Conservation (phyloP, 2,888 invertebrate genomes). For the Frankliniella intonsa region DNA sequence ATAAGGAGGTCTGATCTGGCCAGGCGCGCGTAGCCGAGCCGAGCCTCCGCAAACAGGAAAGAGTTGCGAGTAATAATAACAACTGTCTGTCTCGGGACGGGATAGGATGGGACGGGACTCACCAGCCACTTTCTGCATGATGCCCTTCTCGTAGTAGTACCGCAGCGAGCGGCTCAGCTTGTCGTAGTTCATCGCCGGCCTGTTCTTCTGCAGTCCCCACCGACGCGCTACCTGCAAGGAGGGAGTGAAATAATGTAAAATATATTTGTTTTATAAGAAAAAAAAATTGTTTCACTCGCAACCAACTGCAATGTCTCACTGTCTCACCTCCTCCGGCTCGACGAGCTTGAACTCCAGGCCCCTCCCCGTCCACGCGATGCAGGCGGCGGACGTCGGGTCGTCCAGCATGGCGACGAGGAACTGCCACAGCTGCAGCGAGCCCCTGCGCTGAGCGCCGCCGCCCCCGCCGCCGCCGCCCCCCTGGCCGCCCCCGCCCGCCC, state of each 20-base stretch:
- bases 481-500: not conserved
- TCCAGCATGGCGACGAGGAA: conserved; percentile 80
- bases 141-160: conserved; percentile 98
- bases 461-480: not conserved
- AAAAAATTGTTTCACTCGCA: too few species aligned
- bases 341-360: conserved; percentile 94
- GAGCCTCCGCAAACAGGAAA: too few species aligned
- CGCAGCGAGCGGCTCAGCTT: conserved; percentile 87
- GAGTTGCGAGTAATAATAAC: too few species aligned
- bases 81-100: not conserved
- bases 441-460: conserved; percentile 56
- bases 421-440: conserved; percentile 90
- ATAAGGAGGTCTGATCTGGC: too few species aligned
- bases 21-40: too few species aligned
- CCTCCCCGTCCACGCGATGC: conserved; percentile 91
- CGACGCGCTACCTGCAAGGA: conserved; percentile 74
- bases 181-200: conserved; percentile 97
- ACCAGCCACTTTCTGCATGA: conserved; percentile 96
- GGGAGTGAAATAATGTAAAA: not conserved
- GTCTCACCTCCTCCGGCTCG: conserved; percentile 82
- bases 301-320: not conserved
- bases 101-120: conserved; percentile 36
- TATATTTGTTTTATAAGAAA: too few species aligned
- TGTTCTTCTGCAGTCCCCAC: conserved; percentile 95
- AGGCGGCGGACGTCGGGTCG: conserved; percentile 66